phyloP scores from a whole-genome alignment of 2,797 vertebrate species.

The Platyrinchus mystaceus region DNA sequence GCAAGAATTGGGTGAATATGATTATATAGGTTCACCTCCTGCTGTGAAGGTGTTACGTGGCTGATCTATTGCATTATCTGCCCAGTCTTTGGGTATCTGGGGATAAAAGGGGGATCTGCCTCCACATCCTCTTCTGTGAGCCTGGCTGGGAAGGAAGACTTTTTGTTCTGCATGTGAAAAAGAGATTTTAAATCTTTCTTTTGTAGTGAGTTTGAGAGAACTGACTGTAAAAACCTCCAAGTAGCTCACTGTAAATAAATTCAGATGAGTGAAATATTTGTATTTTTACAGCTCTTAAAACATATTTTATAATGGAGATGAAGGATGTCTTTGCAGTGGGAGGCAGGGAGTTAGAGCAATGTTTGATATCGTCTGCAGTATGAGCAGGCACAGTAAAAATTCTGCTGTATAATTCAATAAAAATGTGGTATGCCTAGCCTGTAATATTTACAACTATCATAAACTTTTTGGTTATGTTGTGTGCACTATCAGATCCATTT shows the following conservation, averaged over 20 bases:
- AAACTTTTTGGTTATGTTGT: neutral
- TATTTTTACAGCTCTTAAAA: slow-evolving; percentile 1
- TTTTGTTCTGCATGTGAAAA: neutral
- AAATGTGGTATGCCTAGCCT: neutral
- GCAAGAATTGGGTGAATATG: neutral
- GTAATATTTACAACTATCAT: neutral
- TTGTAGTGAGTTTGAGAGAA: neutral
- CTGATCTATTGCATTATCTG: neutral
- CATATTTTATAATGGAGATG: neutral
- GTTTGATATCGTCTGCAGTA: neutral
- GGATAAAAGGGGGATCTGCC: neutral
- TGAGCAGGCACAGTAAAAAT: neutral
- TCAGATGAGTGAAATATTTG: neutral
- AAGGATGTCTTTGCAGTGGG: neutral
- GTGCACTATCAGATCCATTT: neutral
- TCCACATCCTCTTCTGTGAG: neutral
- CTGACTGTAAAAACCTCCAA: neutral
- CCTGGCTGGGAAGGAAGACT: neutral
- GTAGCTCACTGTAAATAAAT: neutral
- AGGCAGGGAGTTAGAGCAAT: neutral
- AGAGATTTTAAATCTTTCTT: neutral
- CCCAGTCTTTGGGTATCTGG: neutral
- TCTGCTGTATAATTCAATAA: neutral
- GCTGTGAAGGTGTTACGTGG: neutral
- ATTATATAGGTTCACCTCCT: neutral